Conservation (phyloP, 2,888 invertebrate species). For the Amorpha juglandis region DNA sequence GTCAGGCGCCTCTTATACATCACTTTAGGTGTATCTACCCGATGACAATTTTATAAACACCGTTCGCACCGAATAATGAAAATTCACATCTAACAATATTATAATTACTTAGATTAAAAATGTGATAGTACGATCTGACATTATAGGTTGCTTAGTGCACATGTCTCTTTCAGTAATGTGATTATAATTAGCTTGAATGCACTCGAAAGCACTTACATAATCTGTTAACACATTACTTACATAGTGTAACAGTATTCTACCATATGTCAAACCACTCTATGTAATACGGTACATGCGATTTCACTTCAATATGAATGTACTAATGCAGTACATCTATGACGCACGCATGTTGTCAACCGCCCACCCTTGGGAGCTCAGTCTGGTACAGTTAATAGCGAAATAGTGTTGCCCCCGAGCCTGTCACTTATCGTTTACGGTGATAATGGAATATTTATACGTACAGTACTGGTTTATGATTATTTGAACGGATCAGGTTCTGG, state of each 20-base stretch:
- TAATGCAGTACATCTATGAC: background rate
- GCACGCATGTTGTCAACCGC: constrained; percentile 21
- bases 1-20: no score
- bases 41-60: no score
- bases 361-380: constrained; percentile 35
- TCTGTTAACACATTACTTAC: background rate
- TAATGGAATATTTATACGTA: constrained; percentile 39
- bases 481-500: background rate
- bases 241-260: background rate
- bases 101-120: no score
- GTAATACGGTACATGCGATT: constrained; percentile 10
- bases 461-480: constrained; percentile 15
- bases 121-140: no score
- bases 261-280: background rate
- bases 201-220: background rate
- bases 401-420: constrained; percentile 42
- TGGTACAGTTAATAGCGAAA: constrained; percentile 39
- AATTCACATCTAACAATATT: no score
- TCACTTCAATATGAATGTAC: constrained; percentile 25
- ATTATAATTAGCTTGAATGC: background rate
- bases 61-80: no score
- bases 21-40: no score
- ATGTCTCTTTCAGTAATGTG: background rate
- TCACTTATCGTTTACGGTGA: constrained; percentile 43
- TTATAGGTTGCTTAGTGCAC: background rate